These are phyloP conservation scores for Amazona guildingii DNA, from an alignment of 2,113 vertebrate genomes.

Conservation along the genomic window DNA sequence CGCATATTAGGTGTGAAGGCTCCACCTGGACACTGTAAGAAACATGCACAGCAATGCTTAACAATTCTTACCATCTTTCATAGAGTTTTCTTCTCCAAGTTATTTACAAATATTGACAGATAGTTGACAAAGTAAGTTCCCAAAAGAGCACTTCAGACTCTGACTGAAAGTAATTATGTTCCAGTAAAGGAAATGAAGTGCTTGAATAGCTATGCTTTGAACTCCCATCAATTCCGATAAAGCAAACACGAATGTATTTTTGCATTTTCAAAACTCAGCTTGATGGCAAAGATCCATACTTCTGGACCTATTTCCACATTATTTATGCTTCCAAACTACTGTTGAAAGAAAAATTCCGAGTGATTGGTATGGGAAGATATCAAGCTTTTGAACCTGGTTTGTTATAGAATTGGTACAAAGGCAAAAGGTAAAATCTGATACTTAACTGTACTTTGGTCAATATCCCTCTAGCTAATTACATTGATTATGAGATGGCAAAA, in stretches of 20 bases:
- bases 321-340: background rate
- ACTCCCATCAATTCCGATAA: background rate
- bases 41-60: background rate
- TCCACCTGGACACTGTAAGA: conserved; percentile 90
- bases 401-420: background rate
- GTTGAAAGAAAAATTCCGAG: background rate
- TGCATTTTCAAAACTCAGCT: background rate
- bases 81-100: background rate
- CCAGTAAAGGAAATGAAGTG: background rate
- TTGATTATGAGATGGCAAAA: background rate
- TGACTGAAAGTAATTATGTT: background rate
- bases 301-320: background rate
- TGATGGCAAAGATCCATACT: background rate
- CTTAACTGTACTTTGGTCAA: background rate
- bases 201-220: conserved; percentile 28
- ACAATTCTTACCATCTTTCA: background rate
- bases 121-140: background rate
- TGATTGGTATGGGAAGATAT: background rate
- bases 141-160: background rate
- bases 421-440: background rate
- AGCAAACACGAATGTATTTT: background rate
- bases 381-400: background rate
- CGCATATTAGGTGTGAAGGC: conserved; percentile 93
- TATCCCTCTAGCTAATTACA: background rate
- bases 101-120: background rate